Evolutionary conservation across 1,140 invertebrate species (phyloP), one percentile per base, ranked within the genome.

Genomic region (Chlorops oryzae): DNA sequence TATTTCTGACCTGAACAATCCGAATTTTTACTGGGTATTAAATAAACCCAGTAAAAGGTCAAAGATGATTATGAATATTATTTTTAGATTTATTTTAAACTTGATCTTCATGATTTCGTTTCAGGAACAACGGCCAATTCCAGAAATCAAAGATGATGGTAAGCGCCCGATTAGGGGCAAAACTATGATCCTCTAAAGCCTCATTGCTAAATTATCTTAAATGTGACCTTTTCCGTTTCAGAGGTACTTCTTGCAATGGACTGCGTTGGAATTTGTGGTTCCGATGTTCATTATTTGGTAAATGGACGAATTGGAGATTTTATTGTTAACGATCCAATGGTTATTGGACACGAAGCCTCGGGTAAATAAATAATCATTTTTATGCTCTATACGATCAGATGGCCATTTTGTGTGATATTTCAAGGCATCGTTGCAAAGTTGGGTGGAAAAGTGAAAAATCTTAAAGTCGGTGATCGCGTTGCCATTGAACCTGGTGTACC

Each of bases 251-350:
- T 97, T 6, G 78, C 82, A 52, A 95, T 97, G 84, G 82, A 85
- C 55, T 84, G 84, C 55, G 92, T 97, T 40, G 94, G 94, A 34
- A 97, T 98, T 57, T 98, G 95, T 73, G 95, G 94, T 0, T 96
- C 92, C 1, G 93, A 97, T 74, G 88, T 97, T 5, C 90, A 95
- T 70, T 97, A 96, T 74, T 83, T 91, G 70, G 80, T 83, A 5
- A 65, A 84, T 54, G 94, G 94, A 13, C 64, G 79, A 18, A 94
- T 94, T 65, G 91, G 87, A 0, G 78, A 85, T 58, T 95, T 92
- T 63, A 75, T 92, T 12, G 77, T 95, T 0, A 79, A 82, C 40
- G 74, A 82, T 54, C 90, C 91, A 12, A 93, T 95, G 89, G 80
- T 94, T 35, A 85, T 95, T 60, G 91, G 91, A 1, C 91, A 95